Evolutionary conservation across 2,797 vertebrate species (phyloP).

Genomic region (Hippocampus kuda): DNA sequence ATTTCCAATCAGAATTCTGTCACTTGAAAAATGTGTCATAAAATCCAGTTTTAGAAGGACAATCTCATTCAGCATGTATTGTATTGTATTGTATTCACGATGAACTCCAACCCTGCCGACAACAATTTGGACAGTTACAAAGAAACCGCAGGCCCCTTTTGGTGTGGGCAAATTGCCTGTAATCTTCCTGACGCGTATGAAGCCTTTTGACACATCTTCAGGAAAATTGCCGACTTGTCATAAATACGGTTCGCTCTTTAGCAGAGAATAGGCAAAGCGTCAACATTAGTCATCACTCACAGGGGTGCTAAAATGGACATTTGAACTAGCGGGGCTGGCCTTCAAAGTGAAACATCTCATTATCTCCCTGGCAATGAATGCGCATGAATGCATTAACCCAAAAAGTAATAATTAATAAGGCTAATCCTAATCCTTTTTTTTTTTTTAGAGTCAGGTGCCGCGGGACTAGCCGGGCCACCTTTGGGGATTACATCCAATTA

Average conservation of each 20-base stretch:
- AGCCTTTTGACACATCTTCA: slow-evolving; percentile 47
- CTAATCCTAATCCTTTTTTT: slow-evolving; percentile 51
- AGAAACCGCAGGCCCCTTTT: not conserved
- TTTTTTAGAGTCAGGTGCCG: slow-evolving; percentile 37
- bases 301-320: slow-evolving; percentile 14
- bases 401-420: slow-evolving; percentile 47
- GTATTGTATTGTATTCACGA: no score
- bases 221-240: slow-evolving; percentile 31
- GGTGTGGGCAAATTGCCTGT: slow-evolving; percentile 56
- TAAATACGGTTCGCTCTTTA: slow-evolving; percentile 26
- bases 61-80: no score
- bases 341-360: slow-evolving; percentile 54
- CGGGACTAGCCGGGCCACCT: slow-evolving; percentile 43
- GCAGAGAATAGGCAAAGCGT: not conserved
- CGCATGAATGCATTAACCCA: slow-evolving; percentile 47
- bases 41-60: not conserved
- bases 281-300: not conserved
- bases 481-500: slow-evolving; percentile 62
- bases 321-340: slow-evolving; percentile 19
- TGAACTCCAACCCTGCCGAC: not conserved
- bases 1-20: not conserved
- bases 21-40: not conserved
- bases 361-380: slow-evolving; percentile 53
- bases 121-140: not conserved
- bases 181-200: slow-evolving; percentile 47